A percentile compares a stretch with the other conserved stretches of the same genome.
phyloP scores from a whole-genome alignment of 2,888 invertebrate species.

The Mamestra brassicae region DNA sequence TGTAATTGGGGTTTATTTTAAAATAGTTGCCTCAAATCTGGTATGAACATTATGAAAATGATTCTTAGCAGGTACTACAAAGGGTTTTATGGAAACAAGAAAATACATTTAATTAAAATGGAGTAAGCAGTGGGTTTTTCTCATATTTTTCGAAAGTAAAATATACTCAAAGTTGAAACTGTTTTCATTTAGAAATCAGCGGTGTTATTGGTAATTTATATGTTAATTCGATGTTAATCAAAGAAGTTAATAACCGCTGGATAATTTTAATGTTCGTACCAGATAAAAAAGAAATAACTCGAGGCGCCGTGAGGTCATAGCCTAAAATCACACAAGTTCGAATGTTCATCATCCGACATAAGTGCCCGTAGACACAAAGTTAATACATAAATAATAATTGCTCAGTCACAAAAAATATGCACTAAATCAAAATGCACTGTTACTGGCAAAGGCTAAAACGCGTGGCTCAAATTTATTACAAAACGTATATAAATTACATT shows the following conservation, averaged over 20 bases:
- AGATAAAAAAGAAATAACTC: slow-evolving; percentile 53
- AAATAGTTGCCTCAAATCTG: slow-evolving; percentile 61
- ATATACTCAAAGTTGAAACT: neutral
- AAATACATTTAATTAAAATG: neutral
- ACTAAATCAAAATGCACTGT: slow-evolving; percentile 85
- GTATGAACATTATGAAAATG: slow-evolving; percentile 52
- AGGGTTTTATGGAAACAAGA: neutral
- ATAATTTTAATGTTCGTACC: slow-evolving; percentile 57
- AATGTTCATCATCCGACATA: slow-evolving; percentile 52
- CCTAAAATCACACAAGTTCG: slow-evolving; percentile 55
- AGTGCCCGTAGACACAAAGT: slow-evolving; percentile 45
- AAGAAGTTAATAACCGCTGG: slow-evolving; percentile 18
- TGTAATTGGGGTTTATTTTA: slow-evolving; percentile 36
- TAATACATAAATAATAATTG: slow-evolving; percentile 67
- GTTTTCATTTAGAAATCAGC: slow-evolving; percentile 33
- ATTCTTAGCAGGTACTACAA: neutral
- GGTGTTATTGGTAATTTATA: slow-evolving; percentile 28
- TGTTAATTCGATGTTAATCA: slow-evolving; percentile 24
- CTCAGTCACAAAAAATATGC: slow-evolving; percentile 80
- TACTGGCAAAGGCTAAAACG: slow-evolving; percentile 83
- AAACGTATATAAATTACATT: slow-evolving; percentile 78
- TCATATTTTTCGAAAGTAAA: slow-evolving; percentile 7
- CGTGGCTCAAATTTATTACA: slow-evolving; percentile 66
- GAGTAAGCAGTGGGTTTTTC: too few relatives aligned
- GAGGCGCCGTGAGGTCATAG: slow-evolving; percentile 54